Evolutionary conservation across 2,888 invertebrate genomes (phyloP).

Genomic region (Pollenia amentaria): DNA sequence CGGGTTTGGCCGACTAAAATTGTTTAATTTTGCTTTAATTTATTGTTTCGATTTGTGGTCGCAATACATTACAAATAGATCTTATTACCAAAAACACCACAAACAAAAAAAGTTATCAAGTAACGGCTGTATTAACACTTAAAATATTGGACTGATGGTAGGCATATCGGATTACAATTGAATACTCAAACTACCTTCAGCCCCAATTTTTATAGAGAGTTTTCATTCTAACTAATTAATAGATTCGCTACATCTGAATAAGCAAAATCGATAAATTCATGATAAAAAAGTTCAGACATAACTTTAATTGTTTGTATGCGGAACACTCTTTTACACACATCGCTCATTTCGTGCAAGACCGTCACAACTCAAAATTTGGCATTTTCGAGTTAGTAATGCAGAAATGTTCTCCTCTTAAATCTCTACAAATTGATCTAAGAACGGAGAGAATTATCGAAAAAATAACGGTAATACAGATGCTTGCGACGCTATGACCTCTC

Average conservation of each 20-base stretch:
- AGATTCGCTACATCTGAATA: conserved; percentile 50
- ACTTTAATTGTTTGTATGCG: background rate
- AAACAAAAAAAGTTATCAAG: conserved; percentile 25
- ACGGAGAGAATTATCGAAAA: no score
- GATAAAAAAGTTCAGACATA: background rate
- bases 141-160: background rate
- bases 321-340: background rate
- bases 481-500: no score
- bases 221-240: conserved; percentile 63
- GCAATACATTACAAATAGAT: conserved; percentile 55
- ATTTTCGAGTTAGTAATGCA: no score
- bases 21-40: conserved; percentile 33
- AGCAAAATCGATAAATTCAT: background rate
- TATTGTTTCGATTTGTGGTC: conserved; percentile 55
- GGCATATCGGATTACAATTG: conserved; percentile 10
- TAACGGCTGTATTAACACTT: background rate
- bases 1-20: no score
- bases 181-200: background rate
- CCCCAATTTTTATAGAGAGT: conserved; percentile 6
- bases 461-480: no score
- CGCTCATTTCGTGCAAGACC: no score
- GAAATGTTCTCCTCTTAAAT: no score
- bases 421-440: no score
- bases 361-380: no score
- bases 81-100: conserved; percentile 31